A percentile compares a stretch with the other conserved stretches of the same genome.
phyloP scores from a whole-genome alignment of 2,888 invertebrate species.

The Eupithecia subfuscata region DNA sequence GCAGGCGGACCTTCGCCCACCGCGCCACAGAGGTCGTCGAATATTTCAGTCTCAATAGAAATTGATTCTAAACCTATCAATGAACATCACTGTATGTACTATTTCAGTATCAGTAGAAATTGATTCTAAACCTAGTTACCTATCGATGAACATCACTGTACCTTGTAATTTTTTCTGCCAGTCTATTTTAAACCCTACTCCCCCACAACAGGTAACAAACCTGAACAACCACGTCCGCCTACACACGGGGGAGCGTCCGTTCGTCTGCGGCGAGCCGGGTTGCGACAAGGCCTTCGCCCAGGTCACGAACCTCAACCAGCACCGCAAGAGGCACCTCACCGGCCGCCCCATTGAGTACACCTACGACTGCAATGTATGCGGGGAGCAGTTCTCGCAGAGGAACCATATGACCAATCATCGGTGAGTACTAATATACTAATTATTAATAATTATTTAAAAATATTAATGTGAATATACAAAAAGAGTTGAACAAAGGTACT shows the following conservation, averaged over 20 bases:
- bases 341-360: conserved; percentile 69
- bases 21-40: no score
- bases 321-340: conserved; percentile 76
- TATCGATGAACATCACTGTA: no score
- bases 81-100: no score
- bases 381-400: conserved; percentile 75
- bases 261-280: conserved; percentile 78
- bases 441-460: no score
- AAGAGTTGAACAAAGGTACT: no score
- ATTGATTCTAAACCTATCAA: no score
- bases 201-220: conserved; percentile 72
- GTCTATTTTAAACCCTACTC: background rate
- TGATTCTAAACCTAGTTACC: no score
- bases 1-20: no score
- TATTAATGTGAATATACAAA: no score
- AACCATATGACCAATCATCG: conserved; percentile 79
- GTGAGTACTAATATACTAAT: no score
- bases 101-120: no score
- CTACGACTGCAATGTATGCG: conserved; percentile 77
- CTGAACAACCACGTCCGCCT: conserved; percentile 81
- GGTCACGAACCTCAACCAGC: conserved; percentile 82
- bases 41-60: no score
- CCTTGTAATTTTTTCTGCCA: background rate
- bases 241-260: conserved; percentile 80
- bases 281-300: conserved; percentile 80